A percentile compares a stretch with the other conserved stretches of the same genome.
phyloP scores from a whole-genome alignment of 2,113 vertebrate species.

The Megaptera novaeangliae region DNA sequence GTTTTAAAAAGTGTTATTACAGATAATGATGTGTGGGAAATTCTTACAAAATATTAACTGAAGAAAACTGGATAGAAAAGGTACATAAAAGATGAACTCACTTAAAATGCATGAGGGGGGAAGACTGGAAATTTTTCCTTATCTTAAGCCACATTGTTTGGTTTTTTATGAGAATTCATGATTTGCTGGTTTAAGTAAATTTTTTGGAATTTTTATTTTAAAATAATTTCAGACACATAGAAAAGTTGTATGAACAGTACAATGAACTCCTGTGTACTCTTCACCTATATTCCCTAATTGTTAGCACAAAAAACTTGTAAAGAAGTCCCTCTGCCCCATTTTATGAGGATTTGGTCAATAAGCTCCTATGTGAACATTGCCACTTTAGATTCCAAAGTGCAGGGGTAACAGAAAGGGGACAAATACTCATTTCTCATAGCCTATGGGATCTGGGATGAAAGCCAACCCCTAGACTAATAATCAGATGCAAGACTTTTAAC shows the following conservation, averaged over 20 bases:
- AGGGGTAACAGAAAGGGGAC: background rate
- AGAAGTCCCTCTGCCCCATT: background rate
- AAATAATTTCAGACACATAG: background rate
- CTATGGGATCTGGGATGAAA: constrained; percentile 16
- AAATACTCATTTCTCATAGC: background rate
- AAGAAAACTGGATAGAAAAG: constrained; percentile 12
- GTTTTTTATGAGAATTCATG: constrained; percentile 19
- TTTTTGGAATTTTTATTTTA: constrained; percentile 26
- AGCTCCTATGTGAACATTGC: background rate
- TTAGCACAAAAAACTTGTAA: background rate
- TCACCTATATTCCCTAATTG: background rate
- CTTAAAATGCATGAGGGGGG: background rate
- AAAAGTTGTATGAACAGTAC: background rate
- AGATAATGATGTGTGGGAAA: background rate
- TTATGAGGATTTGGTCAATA: background rate
- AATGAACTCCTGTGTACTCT: background rate
- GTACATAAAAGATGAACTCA: background rate
- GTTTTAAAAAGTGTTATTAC: background rate
- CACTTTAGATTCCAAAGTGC: constrained; percentile 13
- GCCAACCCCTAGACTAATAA: background rate
- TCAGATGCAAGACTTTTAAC: constrained; percentile 14
- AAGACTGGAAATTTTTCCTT: background rate
- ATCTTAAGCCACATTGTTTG: background rate
- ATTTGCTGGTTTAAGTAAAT: background rate
- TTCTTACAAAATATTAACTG: constrained; percentile 26